Percentiles rank a stretch among this genome's conserved stretches.
These are phyloP conservation scores for Sorex maritimensis DNA, from an alignment of 2,797 vertebrate species.

Conservation along the genomic window DNA sequence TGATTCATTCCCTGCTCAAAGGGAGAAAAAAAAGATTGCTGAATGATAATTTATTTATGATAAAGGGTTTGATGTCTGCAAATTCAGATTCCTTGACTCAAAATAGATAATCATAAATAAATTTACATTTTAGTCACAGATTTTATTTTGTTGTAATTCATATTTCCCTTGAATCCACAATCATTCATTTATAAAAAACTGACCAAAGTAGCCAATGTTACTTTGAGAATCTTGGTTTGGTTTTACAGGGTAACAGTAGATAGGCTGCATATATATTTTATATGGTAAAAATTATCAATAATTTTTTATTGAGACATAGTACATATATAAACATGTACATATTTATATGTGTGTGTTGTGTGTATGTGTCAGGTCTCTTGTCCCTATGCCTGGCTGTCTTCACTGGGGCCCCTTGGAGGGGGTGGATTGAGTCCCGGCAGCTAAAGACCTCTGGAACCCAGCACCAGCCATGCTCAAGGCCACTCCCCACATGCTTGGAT, in stretches of 20 bases:
- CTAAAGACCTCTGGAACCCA: no score
- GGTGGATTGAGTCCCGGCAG: no score
- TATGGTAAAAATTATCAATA: slow-evolving; percentile 19
- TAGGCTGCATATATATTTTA: neutral
- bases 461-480: no score
- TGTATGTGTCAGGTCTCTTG: no score
- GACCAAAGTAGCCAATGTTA: neutral
- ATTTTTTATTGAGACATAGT: no score
- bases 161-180: neutral
- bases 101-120: neutral
- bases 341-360: no score
- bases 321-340: no score
- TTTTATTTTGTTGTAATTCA: neutral
- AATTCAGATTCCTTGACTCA: slow-evolving; percentile 9
- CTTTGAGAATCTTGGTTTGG: slow-evolving; percentile 33
- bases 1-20: slow-evolving; percentile 42
- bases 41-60: neutral
- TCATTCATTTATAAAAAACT: slow-evolving; percentile 25
- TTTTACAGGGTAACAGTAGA: neutral
- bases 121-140: neutral
- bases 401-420: no score
- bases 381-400: no score
- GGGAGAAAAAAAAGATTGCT: neutral
- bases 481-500: no score
- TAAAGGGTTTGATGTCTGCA: neutral